Percentiles rank a stretch among this genome's conserved stretches.
phyloP scores from a whole-genome alignment of 2,888 invertebrate species.

The Operophtera brumata region DNA sequence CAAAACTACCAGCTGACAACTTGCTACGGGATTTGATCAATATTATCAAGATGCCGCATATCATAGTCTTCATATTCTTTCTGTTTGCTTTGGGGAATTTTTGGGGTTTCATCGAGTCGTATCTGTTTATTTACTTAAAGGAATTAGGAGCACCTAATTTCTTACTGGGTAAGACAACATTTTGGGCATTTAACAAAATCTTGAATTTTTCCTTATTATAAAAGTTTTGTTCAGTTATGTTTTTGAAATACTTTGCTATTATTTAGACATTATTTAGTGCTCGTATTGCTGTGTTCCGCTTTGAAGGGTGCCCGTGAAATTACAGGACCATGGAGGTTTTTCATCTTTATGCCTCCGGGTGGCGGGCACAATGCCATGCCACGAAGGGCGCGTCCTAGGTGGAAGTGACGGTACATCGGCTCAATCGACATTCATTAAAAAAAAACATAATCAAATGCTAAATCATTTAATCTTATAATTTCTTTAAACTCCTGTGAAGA shows the following conservation, averaged over 20 bases:
- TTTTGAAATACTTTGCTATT: too few species aligned
- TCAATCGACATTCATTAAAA: too few species aligned
- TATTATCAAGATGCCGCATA: constrained; percentile 88
- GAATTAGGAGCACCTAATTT: constrained; percentile 92
- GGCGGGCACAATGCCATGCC: too few species aligned
- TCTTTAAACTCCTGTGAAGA: constrained; percentile 4
- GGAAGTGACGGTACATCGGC: too few species aligned
- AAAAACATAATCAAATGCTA: not conserved
- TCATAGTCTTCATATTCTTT: constrained; percentile 89
- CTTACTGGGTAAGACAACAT: constrained; percentile 88
- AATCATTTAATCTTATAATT: not conserved
- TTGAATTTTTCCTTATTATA: not conserved
- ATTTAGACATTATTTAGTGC: too few species aligned
- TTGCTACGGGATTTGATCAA: constrained; percentile 87
- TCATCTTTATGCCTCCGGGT: too few species aligned
- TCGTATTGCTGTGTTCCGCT: too few species aligned
- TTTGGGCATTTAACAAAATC: constrained; percentile 34
- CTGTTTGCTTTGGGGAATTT: constrained; percentile 91
- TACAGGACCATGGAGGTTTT: too few species aligned
- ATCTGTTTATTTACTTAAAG: constrained; percentile 91
- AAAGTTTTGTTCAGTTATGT: not conserved
- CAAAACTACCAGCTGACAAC: constrained; percentile 88
- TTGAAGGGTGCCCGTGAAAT: too few species aligned
- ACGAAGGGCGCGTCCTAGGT: too few species aligned
- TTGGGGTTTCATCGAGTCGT: constrained; percentile 95